phyloP scores from a whole-genome alignment of 1,140 invertebrate genomes.

The Euwallacea fornicatus region DNA sequence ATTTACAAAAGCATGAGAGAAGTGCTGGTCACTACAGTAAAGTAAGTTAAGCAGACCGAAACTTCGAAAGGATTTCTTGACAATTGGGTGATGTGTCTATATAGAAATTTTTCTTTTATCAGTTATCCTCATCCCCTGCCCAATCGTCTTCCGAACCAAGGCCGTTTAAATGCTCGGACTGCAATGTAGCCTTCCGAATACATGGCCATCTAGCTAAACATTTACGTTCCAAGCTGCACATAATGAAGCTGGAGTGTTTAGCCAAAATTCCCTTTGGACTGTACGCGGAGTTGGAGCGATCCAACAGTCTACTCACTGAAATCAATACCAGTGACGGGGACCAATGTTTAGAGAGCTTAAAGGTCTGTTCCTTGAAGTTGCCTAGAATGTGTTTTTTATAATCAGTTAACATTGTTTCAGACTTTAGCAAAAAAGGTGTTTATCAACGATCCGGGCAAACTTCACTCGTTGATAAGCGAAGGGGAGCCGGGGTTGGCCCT shows the following conservation, averaged over 20 bases:
- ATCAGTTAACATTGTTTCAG: conserved; percentile 52
- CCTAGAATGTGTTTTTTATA: background rate
- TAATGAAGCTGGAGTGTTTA: conserved; percentile 90
- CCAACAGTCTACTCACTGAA: conserved; percentile 86
- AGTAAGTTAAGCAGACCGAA: conserved; percentile 56
- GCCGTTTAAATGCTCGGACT: conserved; percentile 93
- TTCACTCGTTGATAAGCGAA: conserved; percentile 46
- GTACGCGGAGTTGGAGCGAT: conserved; percentile 91
- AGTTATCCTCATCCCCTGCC: conserved; percentile 52
- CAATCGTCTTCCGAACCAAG: conserved; percentile 77
- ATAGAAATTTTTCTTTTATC: conserved; percentile 30
- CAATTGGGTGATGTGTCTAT: background rate
- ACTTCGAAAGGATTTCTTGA: background rate
- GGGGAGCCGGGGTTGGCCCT: conserved; percentile 13
- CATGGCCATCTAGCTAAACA: conserved; percentile 96
- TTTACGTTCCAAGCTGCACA: conserved; percentile 94
- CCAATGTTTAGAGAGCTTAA: conserved; percentile 84
- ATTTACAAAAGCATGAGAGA: conserved; percentile 88
- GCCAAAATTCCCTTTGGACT: conserved; percentile 94
- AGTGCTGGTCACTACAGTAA: conserved; percentile 90
- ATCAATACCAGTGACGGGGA: conserved; percentile 94
- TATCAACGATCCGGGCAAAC: conserved; percentile 77
- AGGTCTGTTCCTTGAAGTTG: conserved; percentile 56
- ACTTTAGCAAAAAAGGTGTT: conserved; percentile 78
- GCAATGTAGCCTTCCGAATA: conserved; percentile 94